Base-by-base conservation (phyloP, 2,797 vertebrate species). In the Merluccius polli region DNA sequence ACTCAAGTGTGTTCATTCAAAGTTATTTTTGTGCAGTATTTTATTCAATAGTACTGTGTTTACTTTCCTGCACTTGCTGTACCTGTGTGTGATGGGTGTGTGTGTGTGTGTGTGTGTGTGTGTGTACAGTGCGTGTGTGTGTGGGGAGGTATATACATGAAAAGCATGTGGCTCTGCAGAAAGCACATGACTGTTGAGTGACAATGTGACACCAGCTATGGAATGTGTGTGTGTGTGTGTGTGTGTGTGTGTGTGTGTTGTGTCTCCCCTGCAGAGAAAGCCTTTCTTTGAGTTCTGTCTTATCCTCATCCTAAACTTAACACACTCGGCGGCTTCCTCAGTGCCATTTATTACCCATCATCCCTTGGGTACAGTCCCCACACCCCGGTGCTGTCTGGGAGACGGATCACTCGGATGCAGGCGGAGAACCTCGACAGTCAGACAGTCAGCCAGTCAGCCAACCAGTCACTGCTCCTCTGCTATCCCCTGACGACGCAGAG, bases 321-420 rank as follows among this genome's bases (percentile, higher is more conserved):
- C 29, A 2, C 1, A 30, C 4, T 85, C 87, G 78, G 76, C 80
- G n/a, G 83, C 84, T 75, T 70, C 79, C 48, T 41, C 79, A 69
- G 59, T 79, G 59, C 83, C 85, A 84, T 88, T 92, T 87, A 92
- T 89, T 86, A 87, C 85, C 85, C 86, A 87, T 85, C 82, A 87
- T 89, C 88, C 88, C 87, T 30, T 71, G 86, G 78, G 89, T 85
- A 70, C 83, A 77, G 80, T 82, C 35, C 67, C 84, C 81, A 71
- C 16, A 5, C 71, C 75, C 72, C 72, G 24, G 76, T 71, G 77
- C 82, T 85, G 85, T 82, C 84, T 81, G 74, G 75, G 71, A 88
- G 88, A 88, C 77, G 27, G 82, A 92, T 87, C 82, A 68, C 86
- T 84, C 77, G 44, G 18, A 84, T 71, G 83, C 85, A 82, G 21